These are phyloP conservation scores for Nymphalis c-album DNA, from an alignment of 2,888 invertebrate genomes.

Conservation along the genomic window DNA sequence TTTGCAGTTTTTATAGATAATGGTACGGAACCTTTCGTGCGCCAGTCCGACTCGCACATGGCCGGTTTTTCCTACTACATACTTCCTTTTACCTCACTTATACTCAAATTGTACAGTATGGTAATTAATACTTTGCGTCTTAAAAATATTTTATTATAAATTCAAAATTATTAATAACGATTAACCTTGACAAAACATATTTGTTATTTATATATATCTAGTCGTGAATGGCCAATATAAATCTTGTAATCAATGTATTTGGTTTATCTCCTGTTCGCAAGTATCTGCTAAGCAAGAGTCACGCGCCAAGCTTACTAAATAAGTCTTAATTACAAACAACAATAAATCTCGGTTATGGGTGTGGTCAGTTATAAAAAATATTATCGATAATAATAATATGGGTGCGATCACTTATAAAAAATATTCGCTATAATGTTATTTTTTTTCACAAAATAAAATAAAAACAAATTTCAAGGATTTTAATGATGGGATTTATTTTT, in stretches of 20 bases:
- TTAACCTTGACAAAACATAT: slow-evolving; percentile 8
- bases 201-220: not conserved
- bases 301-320: not conserved
- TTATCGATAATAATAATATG: too few relatives aligned
- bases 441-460: too few relatives aligned
- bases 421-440: too few relatives aligned
- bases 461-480: too few relatives aligned
- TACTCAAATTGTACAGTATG: not conserved
- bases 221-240: slow-evolving; percentile 26
- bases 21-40: too few relatives aligned
- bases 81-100: too few relatives aligned
- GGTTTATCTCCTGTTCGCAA: slow-evolving; percentile 16
- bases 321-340: not conserved
- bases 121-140: not conserved
- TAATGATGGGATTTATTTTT: too few relatives aligned
- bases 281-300: slow-evolving; percentile 19
- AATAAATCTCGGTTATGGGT: not conserved
- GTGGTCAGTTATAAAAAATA: not conserved
- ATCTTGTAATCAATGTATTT: slow-evolving; percentile 13
- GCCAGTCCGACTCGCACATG: too few relatives aligned
- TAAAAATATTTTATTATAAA: not conserved
- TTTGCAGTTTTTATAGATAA: too few relatives aligned
- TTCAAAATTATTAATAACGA: not conserved
- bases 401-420: not conserved
- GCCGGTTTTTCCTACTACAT: too few relatives aligned